Evolutionary conservation across 2,888 invertebrate species (phyloP), one percentile per base, ranked within the genome.

Genomic region (Thelaira solivaga): DNA sequence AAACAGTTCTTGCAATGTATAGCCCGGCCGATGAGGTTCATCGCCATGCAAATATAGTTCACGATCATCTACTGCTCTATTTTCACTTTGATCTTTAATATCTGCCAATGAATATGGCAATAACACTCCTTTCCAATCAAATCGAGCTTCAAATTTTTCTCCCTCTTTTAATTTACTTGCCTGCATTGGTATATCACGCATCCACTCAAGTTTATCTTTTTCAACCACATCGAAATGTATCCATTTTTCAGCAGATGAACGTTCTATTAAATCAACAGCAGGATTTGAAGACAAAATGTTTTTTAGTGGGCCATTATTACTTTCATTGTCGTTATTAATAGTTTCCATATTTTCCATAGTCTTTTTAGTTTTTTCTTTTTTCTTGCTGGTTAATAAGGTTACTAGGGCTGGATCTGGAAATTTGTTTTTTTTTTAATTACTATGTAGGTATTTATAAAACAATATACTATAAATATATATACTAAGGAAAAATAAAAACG

Each of bases 41-140:
- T 96, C 95, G 0, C 97, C 97, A 88, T 98, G 98, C 88, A 98
- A 95, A 88, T 96, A 97, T 13, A 98, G 90, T 41, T 93, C 93
- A 24, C 92, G 87, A 4, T 88, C 85, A 79, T 92, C 91, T 53
- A n/a, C n/a, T n/a, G 90, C 90, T 57, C 53, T 51, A 7, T 13
- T 16, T 0, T 41, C 45, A 8, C 11, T 4, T n/a, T 31, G 41
- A 1, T 16, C 26, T 10, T 34, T 61, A 11, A 61, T 26, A 20
- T 57, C 49, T 16, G 57, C 10, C 43, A 71, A 43, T 13, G 65
- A 53, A 82, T 93, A 96, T 0, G 96, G 95, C 62, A 96, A 86
- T 0, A 96, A 89, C 82, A 93, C 92, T 2, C 96, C 96, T 81
- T 93, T 92, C 87, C 96, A 96, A 89, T 96, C 93, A 89, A 97